Percentiles rank a stretch among this genome's conserved stretches.
phyloP scores from a whole-genome alignment of 30 jellyfish, hydroid and myxozoan species.

The Turritopsis dohrnii region DNA sequence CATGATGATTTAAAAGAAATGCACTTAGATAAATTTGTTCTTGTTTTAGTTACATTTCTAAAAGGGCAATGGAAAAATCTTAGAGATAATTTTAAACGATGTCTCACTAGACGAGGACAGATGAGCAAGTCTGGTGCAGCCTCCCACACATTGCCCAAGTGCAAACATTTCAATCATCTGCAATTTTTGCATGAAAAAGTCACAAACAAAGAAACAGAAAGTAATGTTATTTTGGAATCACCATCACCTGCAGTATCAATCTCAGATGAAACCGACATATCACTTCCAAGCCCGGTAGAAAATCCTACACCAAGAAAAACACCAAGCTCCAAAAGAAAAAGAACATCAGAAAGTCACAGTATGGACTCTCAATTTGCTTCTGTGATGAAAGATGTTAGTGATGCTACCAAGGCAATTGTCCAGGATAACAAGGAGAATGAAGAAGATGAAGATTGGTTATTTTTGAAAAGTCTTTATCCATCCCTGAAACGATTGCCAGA shows the following conservation, averaged over 20 bases:
- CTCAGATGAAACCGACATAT: background rate
- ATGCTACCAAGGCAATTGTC: background rate
- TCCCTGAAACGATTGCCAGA: background rate
- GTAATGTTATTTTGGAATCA: constrained; percentile 3
- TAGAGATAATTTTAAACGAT: constrained; percentile 42
- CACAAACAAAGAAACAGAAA: constrained; percentile 36
- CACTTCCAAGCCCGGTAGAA: background rate
- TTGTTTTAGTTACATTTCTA: constrained; percentile 35
- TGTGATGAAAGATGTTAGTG: background rate
- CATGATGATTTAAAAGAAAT: background rate
- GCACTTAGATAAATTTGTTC: background rate
- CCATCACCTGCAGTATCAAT: constrained; percentile 12
- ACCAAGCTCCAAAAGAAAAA: background rate
- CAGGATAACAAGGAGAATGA: background rate
- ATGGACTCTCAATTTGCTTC: constrained; percentile 9
- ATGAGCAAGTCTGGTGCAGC: constrained; percentile 69
- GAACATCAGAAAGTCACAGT: background rate
- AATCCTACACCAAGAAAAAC: background rate
- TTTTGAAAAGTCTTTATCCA: background rate
- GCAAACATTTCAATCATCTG: constrained; percentile 59
- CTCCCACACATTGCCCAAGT: constrained; percentile 57
- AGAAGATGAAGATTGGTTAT: background rate
- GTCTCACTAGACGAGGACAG: constrained; percentile 38
- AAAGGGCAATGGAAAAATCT: constrained; percentile 53
- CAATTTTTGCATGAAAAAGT: constrained; percentile 46